These are phyloP conservation scores for Polydrusus tereticollis DNA, from an alignment of 2,888 invertebrate species.

Conservation along the genomic window DNA sequence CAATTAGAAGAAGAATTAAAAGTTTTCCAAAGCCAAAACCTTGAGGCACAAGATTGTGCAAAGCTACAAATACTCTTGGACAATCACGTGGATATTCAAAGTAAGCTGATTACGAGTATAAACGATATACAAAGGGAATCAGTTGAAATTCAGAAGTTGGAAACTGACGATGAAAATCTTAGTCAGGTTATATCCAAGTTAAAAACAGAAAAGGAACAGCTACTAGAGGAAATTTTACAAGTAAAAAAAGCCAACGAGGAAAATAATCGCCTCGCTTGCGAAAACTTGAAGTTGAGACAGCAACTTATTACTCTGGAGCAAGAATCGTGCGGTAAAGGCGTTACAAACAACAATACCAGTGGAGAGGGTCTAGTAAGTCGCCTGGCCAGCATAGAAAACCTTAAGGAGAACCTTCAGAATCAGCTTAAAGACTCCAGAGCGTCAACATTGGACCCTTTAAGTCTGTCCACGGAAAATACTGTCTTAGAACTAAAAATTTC, in stretches of 20 bases:
- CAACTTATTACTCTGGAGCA: slow-evolving; percentile 45
- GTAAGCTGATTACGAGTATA: slow-evolving; percentile 47
- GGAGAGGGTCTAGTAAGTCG: slow-evolving; percentile 28
- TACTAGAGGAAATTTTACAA: slow-evolving; percentile 29
- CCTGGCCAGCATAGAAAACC: slow-evolving; percentile 31
- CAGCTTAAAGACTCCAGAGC: slow-evolving; percentile 15
- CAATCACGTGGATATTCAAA: slow-evolving; percentile 49
- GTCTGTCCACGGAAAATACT: slow-evolving; percentile 35
- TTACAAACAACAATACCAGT: background rate
- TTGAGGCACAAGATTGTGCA: slow-evolving; percentile 7
- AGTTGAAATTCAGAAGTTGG: slow-evolving; percentile 43
- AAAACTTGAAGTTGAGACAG: slow-evolving; percentile 47
- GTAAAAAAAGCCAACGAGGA: slow-evolving; percentile 48
- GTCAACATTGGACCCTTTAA: slow-evolving; percentile 4
- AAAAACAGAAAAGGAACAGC: slow-evolving; percentile 46
- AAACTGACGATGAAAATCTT: slow-evolving; percentile 48
- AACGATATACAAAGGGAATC: slow-evolving; percentile 47
- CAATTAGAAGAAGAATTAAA: slow-evolving; percentile 50
- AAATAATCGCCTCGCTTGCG: slow-evolving; percentile 40
- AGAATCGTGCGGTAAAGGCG: background rate
- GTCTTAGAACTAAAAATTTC: slow-evolving; percentile 49
- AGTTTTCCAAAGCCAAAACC: slow-evolving; percentile 28
- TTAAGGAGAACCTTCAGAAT: slow-evolving; percentile 17
- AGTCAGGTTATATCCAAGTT: slow-evolving; percentile 46
- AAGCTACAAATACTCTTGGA: slow-evolving; percentile 39